phyloP scores from a whole-genome alignment of 2,888 invertebrate genomes.

The Orchesella flavescens region DNA sequence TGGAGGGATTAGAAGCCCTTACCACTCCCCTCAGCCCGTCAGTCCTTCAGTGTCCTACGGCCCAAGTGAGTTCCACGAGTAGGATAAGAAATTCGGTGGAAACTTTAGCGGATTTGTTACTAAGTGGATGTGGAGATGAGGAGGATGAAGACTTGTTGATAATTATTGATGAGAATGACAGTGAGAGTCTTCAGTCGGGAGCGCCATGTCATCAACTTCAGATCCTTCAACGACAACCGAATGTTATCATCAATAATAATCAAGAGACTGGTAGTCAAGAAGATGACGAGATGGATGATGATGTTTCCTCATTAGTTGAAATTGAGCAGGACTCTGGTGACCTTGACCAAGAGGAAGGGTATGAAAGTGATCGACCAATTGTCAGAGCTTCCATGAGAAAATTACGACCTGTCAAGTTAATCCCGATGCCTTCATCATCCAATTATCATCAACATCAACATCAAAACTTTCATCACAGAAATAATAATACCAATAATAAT shows the following conservation, averaged over 20 bases:
- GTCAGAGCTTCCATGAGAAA: constrained; percentile 71
- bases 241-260: too few species aligned
- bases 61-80: constrained; percentile 53
- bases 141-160: constrained; percentile 68
- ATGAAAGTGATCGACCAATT: constrained; percentile 71
- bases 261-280: background rate
- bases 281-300: constrained; percentile 51
- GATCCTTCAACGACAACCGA: too few species aligned
- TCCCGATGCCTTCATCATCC: constrained; percentile 56
- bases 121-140: constrained; percentile 68
- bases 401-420: constrained; percentile 68
- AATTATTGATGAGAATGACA: constrained; percentile 67
- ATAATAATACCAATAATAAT: constrained; percentile 36
- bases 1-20: constrained; percentile 45
- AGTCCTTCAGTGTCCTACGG: constrained; percentile 56
- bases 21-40: constrained; percentile 39
- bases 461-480: background rate
- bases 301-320: constrained; percentile 51
- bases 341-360: constrained; percentile 69
- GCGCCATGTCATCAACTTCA: too few species aligned
- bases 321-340: constrained; percentile 56
- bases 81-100: constrained; percentile 65
- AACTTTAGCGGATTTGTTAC: constrained; percentile 67
- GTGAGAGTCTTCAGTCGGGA: constrained; percentile 43
- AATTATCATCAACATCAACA: constrained; percentile 32